phyloP scores from a whole-genome alignment of 2,113 vertebrate species.

The Perccottus glenii region DNA sequence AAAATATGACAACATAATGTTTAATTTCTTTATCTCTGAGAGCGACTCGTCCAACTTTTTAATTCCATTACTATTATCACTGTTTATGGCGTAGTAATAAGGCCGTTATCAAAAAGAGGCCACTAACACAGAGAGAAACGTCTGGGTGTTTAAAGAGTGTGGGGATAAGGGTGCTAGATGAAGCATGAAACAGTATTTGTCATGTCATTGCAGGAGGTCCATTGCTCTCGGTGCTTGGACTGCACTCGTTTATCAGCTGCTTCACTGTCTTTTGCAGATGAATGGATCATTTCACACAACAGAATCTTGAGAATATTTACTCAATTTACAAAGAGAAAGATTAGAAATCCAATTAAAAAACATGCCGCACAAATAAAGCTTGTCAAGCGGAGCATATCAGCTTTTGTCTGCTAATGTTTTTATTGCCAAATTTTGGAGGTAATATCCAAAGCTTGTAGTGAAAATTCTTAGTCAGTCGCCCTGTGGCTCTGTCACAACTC shows the following conservation, averaged over 20 bases:
- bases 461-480: slow-evolving; percentile 34
- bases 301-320: slow-evolving; percentile 43
- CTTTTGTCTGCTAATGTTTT: slow-evolving; percentile 29
- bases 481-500: slow-evolving; percentile 35
- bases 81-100: slow-evolving; percentile 14
- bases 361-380: slow-evolving; percentile 36
- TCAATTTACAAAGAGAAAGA: slow-evolving; percentile 34
- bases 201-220: slow-evolving; percentile 67
- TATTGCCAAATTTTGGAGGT: slow-evolving; percentile 28
- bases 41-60: not conserved
- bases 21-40: not conserved
- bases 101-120: slow-evolving; percentile 23
- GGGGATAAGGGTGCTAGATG: slow-evolving; percentile 46
- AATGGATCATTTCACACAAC: slow-evolving; percentile 54
- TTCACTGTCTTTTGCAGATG: slow-evolving; percentile 32
- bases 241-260: slow-evolving; percentile 37
- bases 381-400: slow-evolving; percentile 29
- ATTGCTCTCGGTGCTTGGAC: slow-evolving; percentile 46
- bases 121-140: slow-evolving; percentile 8
- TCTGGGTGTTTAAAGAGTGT: not conserved
- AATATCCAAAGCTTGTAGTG: slow-evolving; percentile 36
- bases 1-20: too few species aligned
- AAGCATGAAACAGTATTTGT: slow-evolving; percentile 74
- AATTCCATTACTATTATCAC: slow-evolving; percentile 1
- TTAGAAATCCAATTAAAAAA: slow-evolving; percentile 42